Evolutionary conservation across 2,113 vertebrate genomes (phyloP).

Genomic region (Struthidea cinerea): DNA sequence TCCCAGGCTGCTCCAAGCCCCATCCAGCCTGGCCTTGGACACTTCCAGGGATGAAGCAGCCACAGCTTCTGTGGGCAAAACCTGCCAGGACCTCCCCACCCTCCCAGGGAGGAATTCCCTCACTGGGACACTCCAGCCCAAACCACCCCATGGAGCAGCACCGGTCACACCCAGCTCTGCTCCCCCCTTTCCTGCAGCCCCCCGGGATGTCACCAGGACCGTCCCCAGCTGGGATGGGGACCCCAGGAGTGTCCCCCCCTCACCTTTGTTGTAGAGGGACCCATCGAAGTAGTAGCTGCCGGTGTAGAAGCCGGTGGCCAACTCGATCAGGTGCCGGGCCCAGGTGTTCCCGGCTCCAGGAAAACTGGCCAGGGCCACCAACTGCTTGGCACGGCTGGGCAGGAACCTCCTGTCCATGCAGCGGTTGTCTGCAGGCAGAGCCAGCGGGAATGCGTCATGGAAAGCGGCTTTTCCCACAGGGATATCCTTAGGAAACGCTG

Average conservation of each 20-base stretch:
- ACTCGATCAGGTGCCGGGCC: slow-evolving; percentile 93
- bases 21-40: not conserved
- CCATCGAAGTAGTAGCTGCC: slow-evolving; percentile 98
- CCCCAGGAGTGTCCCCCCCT: rapidly evolving
- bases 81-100: not conserved
- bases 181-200: not conserved
- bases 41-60: not conserved
- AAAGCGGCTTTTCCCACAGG: rapidly evolving
- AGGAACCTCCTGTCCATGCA: slow-evolving; percentile 96
- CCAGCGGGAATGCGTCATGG: rapidly evolving
- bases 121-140: not conserved
- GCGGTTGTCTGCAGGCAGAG: slow-evolving; percentile 83
- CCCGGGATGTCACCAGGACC: not conserved
- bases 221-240: not conserved
- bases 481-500: rapidly evolving
- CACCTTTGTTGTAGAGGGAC: slow-evolving; percentile 98
- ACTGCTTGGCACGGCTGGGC: slow-evolving; percentile 80
- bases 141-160: not conserved
- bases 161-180: rapidly evolving
- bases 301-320: slow-evolving; percentile 93
- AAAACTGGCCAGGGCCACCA: slow-evolving; percentile 92
- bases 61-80: not conserved
- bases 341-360: slow-evolving; percentile 97
- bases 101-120: not conserved
- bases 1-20: not conserved